Percentiles rank a stretch among this genome's conserved stretches.
These are phyloP conservation scores for Pantherophis vulpinus DNA, from an alignment of 2,797 vertebrate species.

Conservation along the genomic window DNA sequence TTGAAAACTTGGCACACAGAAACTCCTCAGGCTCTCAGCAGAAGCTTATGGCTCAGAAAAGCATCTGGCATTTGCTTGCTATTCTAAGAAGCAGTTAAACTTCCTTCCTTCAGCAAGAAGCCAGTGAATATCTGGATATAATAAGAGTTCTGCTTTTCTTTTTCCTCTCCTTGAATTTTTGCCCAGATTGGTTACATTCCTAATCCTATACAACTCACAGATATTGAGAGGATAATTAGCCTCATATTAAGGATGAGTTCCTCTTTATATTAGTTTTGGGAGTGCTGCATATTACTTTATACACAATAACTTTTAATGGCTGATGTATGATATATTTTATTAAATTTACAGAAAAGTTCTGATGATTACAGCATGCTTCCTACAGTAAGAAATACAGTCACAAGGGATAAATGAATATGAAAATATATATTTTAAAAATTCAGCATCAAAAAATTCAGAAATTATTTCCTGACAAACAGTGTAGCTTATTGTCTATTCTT, in stretches of 20 bases:
- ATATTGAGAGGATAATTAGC: neutral
- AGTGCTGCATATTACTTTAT: neutral
- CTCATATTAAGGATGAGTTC: neutral
- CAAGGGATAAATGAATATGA: constrained; percentile 35
- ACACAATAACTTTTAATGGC: neutral
- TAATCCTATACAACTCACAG: constrained; percentile 1
- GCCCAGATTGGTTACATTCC: neutral
- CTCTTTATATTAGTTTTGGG: neutral
- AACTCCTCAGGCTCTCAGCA: neutral
- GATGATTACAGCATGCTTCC: neutral
- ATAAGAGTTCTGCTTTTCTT: neutral
- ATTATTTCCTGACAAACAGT: constrained; percentile 71
- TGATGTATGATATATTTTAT: accelerated
- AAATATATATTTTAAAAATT: neutral
- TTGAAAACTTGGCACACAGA: neutral
- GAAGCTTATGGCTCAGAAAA: constrained; percentile 8
- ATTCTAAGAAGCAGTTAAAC: constrained; percentile 28
- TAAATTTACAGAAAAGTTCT: neutral
- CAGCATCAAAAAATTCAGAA: constrained; percentile 54
- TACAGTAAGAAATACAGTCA: constrained; percentile 31
- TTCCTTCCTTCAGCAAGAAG: constrained; percentile 20
- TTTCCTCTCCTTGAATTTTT: neutral
- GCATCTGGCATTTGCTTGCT: constrained; percentile 28
- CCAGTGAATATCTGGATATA: constrained; percentile 11
- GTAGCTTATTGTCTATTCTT: constrained; percentile 69